Conservation (phyloP, 2,113 vertebrate genomes). For the Lepus timidus region DNA sequence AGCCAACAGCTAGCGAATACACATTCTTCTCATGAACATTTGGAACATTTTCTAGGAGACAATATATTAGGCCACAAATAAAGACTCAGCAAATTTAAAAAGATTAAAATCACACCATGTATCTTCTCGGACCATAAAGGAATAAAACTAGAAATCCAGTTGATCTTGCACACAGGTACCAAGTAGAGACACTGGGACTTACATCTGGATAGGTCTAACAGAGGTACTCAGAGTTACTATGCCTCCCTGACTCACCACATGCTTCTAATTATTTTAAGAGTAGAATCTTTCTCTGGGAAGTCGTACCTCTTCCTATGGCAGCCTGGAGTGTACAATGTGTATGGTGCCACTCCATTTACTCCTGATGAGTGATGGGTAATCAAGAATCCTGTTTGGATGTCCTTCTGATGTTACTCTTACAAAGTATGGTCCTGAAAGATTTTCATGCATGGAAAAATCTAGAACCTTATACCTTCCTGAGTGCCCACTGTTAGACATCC, state of each 20-base stretch:
- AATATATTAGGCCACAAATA: too few species aligned
- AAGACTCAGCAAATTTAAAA: too few species aligned
- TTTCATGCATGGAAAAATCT: constrained; percentile 12
- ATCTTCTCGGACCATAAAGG: too few species aligned
- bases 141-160: too few species aligned
- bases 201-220: background rate
- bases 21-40: too few species aligned
- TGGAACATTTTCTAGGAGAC: too few species aligned
- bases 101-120: too few species aligned
- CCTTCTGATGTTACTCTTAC: background rate
- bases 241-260: background rate
- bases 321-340: background rate
- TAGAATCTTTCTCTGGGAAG: background rate
- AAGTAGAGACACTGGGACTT: background rate
- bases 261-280: background rate
- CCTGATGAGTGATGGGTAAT: too few species aligned
- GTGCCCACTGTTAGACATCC: background rate
- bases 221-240: background rate
- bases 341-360: background rate
- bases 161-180: too few species aligned
- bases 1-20: too few species aligned
- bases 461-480: background rate
- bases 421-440: constrained; percentile 3
- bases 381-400: background rate
- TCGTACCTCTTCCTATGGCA: background rate